A percentile compares a stretch with the other conserved stretches of the same genome.
These are phyloP conservation scores for Ichneumon xanthorius DNA, from an alignment of 2,888 invertebrate species.

Conservation along the genomic window DNA sequence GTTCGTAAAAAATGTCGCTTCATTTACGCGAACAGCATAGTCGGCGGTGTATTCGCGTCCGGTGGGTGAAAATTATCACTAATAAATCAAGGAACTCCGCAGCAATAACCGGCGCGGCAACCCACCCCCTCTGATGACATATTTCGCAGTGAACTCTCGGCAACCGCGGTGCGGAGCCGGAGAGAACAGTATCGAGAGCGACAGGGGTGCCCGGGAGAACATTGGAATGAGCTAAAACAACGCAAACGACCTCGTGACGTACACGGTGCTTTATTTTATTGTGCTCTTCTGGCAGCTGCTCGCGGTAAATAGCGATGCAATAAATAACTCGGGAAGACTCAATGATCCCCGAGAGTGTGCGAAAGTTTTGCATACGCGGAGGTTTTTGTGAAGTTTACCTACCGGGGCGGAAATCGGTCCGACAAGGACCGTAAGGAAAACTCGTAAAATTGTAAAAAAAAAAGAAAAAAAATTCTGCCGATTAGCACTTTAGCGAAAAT, in stretches of 20 bases:
- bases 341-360: slow-evolving; percentile 46
- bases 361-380: slow-evolving; percentile 50
- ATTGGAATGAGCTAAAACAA: slow-evolving; percentile 40
- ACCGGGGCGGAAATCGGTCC: too few relatives aligned
- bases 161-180: slow-evolving; percentile 62
- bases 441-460: background rate
- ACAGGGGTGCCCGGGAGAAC: slow-evolving; percentile 19
- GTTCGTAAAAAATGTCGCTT: slow-evolving; percentile 35
- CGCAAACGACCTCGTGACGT: slow-evolving; percentile 61
- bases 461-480: background rate
- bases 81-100: slow-evolving; percentile 77
- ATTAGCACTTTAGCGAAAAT: too few relatives aligned
- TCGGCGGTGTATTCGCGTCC: slow-evolving; percentile 37
- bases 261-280: slow-evolving; percentile 76
- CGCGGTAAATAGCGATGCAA: slow-evolving; percentile 78
- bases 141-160: slow-evolving; percentile 53
- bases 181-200: slow-evolving; percentile 68
- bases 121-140: slow-evolving; percentile 45
- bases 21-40: slow-evolving; percentile 17
- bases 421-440: too few relatives aligned
- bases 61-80: slow-evolving; percentile 69
- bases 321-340: slow-evolving; percentile 76
- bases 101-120: slow-evolving; percentile 73
- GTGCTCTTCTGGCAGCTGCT: slow-evolving; percentile 79
- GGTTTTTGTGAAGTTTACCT: slow-evolving; percentile 1